Evolutionary conservation across 2,113 vertebrate species (phyloP), one percentile per base, ranked within the genome.

Genomic region (Zootoca vivipara): DNA sequence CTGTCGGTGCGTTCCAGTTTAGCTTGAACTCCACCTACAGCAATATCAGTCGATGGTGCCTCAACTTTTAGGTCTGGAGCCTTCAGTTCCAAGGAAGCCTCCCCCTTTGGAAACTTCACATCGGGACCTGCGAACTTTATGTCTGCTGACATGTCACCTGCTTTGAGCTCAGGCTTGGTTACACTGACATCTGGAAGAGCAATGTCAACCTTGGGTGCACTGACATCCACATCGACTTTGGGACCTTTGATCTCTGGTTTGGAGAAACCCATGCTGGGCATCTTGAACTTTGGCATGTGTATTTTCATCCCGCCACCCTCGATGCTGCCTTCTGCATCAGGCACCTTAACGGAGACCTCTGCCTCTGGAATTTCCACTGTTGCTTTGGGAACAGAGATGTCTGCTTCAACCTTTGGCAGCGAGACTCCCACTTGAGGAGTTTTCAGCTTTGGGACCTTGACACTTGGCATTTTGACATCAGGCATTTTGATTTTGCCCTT

Each of bases 21-120:
- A 0, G 28, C 28, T 5, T 78, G 28, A 4, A 3, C 77, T 0
- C 13, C 28, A 1, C n/a, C 77, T 5, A 40, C 3, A 30, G 7
- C 4, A 4, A 93, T 77, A 72, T 92, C 87, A 5, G 88, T 73
- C 5, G 89, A 85, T 38, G 90, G 90, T 73, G 82, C 83, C 78
- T 93, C 82, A n/a, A 88, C 10, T 0, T 79, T 28, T 15, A 79
- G 13, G 13, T 79, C 78, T 33, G 78, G 78, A 7, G 78, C 28
- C 3, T 20, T 56, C 2, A 79, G 6, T n/a, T 79, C 78, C 46
- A 56, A 16, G 42, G 28, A 79, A 16, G 46, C 46, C 15, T 79
- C 28, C 1, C 62, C 64, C 2, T 38, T 20, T 20, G 81, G 81
- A 5, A 69, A 1, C 26, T 87, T 69, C 0, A 82, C 26, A 1